Percentiles rank a stretch among this genome's conserved stretches.
These are phyloP conservation scores for Sebastes jordani DNA, from an alignment of 2,797 vertebrate species.

Conservation along the genomic window DNA sequence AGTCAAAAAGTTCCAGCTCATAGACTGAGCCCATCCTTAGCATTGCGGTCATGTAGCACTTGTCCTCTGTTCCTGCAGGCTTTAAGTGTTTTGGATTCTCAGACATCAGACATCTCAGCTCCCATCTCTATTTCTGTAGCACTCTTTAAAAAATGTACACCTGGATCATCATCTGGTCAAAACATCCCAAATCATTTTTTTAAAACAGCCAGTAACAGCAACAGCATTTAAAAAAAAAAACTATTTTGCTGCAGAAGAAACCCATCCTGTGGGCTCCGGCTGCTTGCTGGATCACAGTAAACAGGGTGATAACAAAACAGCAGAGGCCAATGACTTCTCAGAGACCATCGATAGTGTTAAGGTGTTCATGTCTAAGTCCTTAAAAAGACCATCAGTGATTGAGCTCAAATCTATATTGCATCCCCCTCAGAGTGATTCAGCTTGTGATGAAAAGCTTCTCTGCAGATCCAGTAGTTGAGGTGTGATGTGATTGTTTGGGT, in stretches of 20 bases:
- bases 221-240: background rate
- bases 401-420: background rate
- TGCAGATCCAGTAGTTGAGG: background rate
- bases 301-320: conserved; percentile 3
- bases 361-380: background rate
- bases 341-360: conserved; percentile 28
- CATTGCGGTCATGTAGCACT: conserved; percentile 6
- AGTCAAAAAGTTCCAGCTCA: conserved; percentile 39
- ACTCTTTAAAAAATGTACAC: background rate
- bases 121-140: background rate
- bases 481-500: background rate
- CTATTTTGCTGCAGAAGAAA: background rate
- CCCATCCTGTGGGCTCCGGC: background rate
- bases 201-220: background rate
- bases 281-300: background rate
- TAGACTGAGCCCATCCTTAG: conserved; percentile 5
- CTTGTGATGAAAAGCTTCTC: background rate
- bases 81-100: conserved; percentile 2
- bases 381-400: background rate
- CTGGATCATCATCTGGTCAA: background rate
- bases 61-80: background rate
- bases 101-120: background rate
- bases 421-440: background rate
- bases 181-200: background rate
- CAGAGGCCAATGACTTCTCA: background rate